Base-by-base conservation (phyloP, 2,888 invertebrate genomes). In the Agrotis exclamationis region DNA sequence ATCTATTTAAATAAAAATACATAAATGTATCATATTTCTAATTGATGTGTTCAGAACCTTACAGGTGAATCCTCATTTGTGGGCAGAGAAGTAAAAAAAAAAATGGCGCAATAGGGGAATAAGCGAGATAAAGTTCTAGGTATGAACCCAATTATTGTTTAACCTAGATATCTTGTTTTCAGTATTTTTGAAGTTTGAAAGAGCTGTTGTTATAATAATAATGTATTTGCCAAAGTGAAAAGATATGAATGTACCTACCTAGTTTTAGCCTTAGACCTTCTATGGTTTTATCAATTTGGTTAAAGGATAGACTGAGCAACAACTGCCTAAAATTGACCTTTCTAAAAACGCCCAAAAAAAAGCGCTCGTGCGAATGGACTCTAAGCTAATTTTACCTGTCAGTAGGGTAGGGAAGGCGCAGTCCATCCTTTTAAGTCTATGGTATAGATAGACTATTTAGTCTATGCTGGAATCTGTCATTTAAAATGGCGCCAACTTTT, bases 21-120 rank as follows among this genome's bases (percentile, higher is more conserved):
- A 76, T 69, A 70, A 80, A 78, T 75, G 72, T 80, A 77, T 80
- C 65, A 57, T 74, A 79, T 59, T n/a, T 83, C 82, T 87, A 86
- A 87, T 87, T 87, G 80, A 89, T 90, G 90, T 90, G 90, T 90
- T 90, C 90, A 90, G 79, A 63, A 79, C 77, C 84, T 82, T 89
- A 89, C 89, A 89, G 87, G 89, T 86, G 87, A 79, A 65, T 70
- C 80, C 75, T 77, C 78, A 74, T 59, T n/a, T 74, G 63, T 70
- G 65, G 66, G 62, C 58, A 75, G 78, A 78, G 71, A 75, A 82
- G 70, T 79, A 73, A 74, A 79, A 62, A 74, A 79, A 62, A 73
- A 57, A 45, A 58, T n/a, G 16, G n/a, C 4, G n/a, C n/a, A n/a
- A n/a, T n/a, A n/a, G n/a, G n/a, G n/a, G n/a, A n/a, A n/a, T n/a